Evolutionary conservation across 1,140 invertebrate genomes (phyloP).

Genomic region (Andrena cerasifolii): DNA sequence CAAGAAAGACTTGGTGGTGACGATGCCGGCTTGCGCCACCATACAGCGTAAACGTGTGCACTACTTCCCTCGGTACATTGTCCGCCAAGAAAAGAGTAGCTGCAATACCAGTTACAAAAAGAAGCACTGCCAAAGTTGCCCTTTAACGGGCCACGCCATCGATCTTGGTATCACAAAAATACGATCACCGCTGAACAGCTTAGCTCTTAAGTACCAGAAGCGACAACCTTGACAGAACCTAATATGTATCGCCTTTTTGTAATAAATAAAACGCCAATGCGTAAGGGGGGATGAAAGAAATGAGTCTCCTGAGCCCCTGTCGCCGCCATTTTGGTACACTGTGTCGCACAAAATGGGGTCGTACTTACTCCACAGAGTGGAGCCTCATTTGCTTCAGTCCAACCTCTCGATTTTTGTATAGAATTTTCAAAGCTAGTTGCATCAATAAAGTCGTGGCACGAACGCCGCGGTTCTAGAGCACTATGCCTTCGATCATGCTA

Average conservation of each 20-base stretch:
- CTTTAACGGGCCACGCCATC: slow-evolving; percentile 71
- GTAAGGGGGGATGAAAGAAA: too few species aligned
- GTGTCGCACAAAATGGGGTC: too few species aligned
- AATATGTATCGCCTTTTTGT: neutral
- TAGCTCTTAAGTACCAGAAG: slow-evolving; percentile 75
- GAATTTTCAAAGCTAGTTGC: neutral
- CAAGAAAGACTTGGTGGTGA: slow-evolving; percentile 66
- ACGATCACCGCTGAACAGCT: slow-evolving; percentile 66
- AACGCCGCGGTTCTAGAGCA: neutral
- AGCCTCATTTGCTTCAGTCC: neutral
- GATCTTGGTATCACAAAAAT: slow-evolving; percentile 70
- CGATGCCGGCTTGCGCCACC: slow-evolving; percentile 68
- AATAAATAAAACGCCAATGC: too few species aligned
- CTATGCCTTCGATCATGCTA: neutral
- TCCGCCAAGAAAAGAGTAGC: slow-evolving; percentile 63
- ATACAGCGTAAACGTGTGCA: slow-evolving; percentile 71
- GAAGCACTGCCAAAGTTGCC: slow-evolving; percentile 66
- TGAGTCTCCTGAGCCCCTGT: too few species aligned
- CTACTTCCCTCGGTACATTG: slow-evolving; percentile 74
- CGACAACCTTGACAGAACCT: slow-evolving; percentile 42
- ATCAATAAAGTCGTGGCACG: neutral
- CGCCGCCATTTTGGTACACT: too few species aligned
- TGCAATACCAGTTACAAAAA: slow-evolving; percentile 46
- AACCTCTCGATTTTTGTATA: neutral
- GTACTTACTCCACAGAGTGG: too few species aligned